Percentiles rank a stretch among this genome's conserved stretches.
phyloP scores from a whole-genome alignment of 2,888 invertebrate species.

The Lumbricus terrestris region DNA sequence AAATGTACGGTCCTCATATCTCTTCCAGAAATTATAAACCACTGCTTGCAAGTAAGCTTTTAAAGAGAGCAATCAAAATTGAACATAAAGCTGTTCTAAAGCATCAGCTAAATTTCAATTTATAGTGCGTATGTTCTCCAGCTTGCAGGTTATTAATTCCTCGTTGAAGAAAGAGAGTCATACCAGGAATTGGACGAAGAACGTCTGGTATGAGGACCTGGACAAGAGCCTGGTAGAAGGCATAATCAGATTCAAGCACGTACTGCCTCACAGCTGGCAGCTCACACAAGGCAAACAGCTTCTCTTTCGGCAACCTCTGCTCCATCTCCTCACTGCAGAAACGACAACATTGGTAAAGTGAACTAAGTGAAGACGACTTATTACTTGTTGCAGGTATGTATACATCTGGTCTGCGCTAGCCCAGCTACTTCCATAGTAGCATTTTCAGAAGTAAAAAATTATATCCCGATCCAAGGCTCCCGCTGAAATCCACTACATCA shows the following conservation, averaged over 20 bases:
- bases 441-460: neutral
- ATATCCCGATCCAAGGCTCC: no score
- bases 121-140: neutral
- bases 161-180: neutral
- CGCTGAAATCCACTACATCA: no score
- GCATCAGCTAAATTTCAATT: neutral
- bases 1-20: neutral
- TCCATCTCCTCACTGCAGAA: constrained; percentile 51
- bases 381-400: no score
- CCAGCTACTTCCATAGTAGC: neutral
- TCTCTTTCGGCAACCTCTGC: constrained; percentile 58
- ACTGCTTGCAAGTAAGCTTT: no score
- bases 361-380: neutral
- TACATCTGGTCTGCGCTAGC: neutral
- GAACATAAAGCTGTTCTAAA: no score
- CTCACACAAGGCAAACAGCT: constrained; percentile 71
- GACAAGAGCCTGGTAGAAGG: constrained; percentile 92
- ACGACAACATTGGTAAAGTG: neutral
- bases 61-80: no score
- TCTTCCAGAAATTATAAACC: neutral
- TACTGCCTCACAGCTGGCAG: constrained; percentile 75
- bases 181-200: constrained; percentile 86
- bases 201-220: constrained; percentile 96
- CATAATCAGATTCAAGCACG: constrained; percentile 79
- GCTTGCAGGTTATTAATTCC: neutral